These are phyloP conservation scores for Pristionchus exspectatus DNA, from an alignment of 2,888 invertebrate genomes.

Conservation along the genomic window DNA sequence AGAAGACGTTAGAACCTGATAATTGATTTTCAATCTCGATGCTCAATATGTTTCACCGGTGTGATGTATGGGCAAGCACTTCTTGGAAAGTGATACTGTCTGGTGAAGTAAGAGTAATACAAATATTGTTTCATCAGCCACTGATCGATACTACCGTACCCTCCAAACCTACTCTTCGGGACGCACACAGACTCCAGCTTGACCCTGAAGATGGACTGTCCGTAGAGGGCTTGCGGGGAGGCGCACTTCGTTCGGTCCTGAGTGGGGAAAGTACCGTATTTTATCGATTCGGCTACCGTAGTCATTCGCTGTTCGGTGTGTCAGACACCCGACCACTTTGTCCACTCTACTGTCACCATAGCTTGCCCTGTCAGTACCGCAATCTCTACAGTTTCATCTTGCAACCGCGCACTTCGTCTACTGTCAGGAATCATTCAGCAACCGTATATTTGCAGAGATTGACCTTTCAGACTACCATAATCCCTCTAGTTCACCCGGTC, in stretches of 20 bases:
- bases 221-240: slow-evolving; percentile 41
- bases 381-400: no score
- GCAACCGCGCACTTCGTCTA: no score
- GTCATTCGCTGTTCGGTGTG: neutral
- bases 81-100: no score
- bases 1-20: slow-evolving; percentile 37
- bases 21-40: neutral
- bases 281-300: neutral
- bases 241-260: slow-evolving; percentile 50
- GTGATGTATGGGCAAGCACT: no score
- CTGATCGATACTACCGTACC: neutral
- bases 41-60: no score
- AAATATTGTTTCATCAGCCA: no score
- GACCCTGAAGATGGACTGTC: slow-evolving; percentile 37
- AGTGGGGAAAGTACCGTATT: neutral
- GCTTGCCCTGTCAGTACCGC: no score
- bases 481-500: neutral
- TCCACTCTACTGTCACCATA: neutral
- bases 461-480: neutral
- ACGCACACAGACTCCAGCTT: slow-evolving; percentile 48
- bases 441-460: no score
- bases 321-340: slow-evolving; percentile 59
- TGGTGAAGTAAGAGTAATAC: no score
- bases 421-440: no score
- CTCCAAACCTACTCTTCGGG: slow-evolving; percentile 31